A percentile compares a stretch with the other conserved stretches of the same genome.
These are phyloP conservation scores for Paramacrobiotus metropolitanus DNA, from an alignment of 1,140 invertebrate genomes.

Conservation along the genomic window DNA sequence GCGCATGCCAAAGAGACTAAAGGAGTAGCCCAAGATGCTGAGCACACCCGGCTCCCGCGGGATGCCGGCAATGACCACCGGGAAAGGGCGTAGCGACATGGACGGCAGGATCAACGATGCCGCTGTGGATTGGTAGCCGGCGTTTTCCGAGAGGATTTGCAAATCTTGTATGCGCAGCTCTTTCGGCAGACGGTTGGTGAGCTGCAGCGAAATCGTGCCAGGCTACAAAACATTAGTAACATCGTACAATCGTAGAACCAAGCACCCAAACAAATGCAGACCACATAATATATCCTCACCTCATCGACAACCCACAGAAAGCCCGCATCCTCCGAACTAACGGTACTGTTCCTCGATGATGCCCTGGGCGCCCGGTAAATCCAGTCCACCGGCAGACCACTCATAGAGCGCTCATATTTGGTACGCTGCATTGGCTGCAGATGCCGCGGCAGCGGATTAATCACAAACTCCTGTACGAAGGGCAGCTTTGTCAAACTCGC, in stretches of 20 bases:
- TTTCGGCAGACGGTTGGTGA: neutral
- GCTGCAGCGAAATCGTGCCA: neutral
- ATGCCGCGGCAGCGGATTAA: neutral
- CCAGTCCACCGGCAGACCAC: neutral
- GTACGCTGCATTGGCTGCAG: neutral
- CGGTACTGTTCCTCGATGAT: too few species aligned
- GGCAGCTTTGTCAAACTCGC: neutral
- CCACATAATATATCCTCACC: too few species aligned
- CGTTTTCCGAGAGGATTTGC: neutral
- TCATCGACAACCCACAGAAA: neutral
- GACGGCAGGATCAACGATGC: neutral
- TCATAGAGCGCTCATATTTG: neutral
- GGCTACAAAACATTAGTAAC: too few species aligned
- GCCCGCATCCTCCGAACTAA: neutral
- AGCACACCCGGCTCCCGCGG: neutral
- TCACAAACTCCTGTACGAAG: neutral
- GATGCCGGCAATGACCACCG: neutral
- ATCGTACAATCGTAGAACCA: too few species aligned
- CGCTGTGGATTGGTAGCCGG: neutral
- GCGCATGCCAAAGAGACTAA: neutral
- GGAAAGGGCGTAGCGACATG: neutral
- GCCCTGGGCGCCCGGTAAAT: neutral
- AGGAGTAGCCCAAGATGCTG: neutral
- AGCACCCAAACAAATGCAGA: too few species aligned
- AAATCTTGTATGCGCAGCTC: neutral